Base-by-base conservation (phyloP, 2,888 invertebrate species). In the Acanthosepion esculentum region DNA sequence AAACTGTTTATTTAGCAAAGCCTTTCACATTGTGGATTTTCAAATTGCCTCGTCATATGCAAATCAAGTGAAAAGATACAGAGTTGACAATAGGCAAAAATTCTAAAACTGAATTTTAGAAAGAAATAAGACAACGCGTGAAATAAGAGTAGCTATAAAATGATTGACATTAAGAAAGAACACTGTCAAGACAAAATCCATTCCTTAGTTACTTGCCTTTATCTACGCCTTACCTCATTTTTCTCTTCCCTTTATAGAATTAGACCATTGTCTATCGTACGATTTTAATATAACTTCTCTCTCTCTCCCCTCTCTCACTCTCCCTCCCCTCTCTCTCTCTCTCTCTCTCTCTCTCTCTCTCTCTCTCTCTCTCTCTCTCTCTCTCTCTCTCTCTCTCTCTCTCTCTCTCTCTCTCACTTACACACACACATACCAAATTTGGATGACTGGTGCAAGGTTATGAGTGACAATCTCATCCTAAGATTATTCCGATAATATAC, bases 401-500 rank as follows among this genome's bases (percentile, higher is more conserved):
- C 29, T 78, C 78, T 78, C n/a, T 78, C 78, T 78, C 78, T 33
- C n/a, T n/a, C 78, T 33, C 78, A 33, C 78, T 33, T 1, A 78
- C 10, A 78, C 78, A 78, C 78, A 78, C 33, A 78, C 78, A 15
- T 12, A 78, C 78, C 78, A n/a, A n/a, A 33, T 33, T 0, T 15
- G 33, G n/a, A 15, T 23, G n/a, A 12, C n/a, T 12, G 18, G 78
- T 78, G 78, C 78, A 3, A 78, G 78, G 33, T 78, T 78, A 78
- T 78, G n/a, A 33, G 15, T 78, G n/a, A 78, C 78, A 78, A 33
- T n/a, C 33, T 78, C 78, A n/a, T 33, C 78, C 78, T n/a, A 12
- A 78, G 78, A 78, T 78, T 78, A 78, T 78, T 78, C n/a, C n/a
- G 78, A 78, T 78, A 78, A 78, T 78, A 78, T 78, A 78, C 78